phyloP scores from a whole-genome alignment of 2,888 invertebrate species.

The Octodonta nipae region DNA sequence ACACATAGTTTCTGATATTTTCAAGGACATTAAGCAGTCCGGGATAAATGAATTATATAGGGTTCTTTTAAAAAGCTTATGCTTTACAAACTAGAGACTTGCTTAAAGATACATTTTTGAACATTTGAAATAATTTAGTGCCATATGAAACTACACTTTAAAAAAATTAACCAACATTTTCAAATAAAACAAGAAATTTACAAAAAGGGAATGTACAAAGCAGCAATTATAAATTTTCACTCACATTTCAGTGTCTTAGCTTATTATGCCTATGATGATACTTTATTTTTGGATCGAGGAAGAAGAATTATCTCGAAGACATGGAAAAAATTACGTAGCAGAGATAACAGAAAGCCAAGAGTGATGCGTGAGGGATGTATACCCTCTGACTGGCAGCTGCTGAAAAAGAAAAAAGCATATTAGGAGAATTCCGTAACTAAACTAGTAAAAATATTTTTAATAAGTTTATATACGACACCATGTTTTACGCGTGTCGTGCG shows the following conservation, averaged over 20 bases:
- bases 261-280: slow-evolving; percentile 17
- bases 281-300: slow-evolving; percentile 14
- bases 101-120: too few species aligned
- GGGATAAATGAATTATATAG: too few species aligned
- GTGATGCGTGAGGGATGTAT: slow-evolving; percentile 23
- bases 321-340: slow-evolving; percentile 24
- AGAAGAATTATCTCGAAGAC: slow-evolving; percentile 28
- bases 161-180: too few species aligned
- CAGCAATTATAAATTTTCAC: slow-evolving; percentile 13
- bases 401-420: slow-evolving; percentile 21
- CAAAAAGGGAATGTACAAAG: slow-evolving; percentile 24
- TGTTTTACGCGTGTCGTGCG: too few species aligned
- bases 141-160: slow-evolving; percentile 28
- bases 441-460: neutral
- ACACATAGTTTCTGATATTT: too few species aligned
- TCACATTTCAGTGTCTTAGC: slow-evolving; percentile 24
- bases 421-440: neutral
- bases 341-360: slow-evolving; percentile 18
- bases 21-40: too few species aligned
- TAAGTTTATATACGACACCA: too few species aligned
- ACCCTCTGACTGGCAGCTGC: slow-evolving; percentile 30
- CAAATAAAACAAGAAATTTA: slow-evolving; percentile 13
- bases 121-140: slow-evolving; percentile 26
- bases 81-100: too few species aligned
- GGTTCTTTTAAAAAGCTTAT: too few species aligned